Percentiles rank a stretch among this genome's conserved stretches.
Conservation (phyloP, 2,888 invertebrate genomes). For the Antheraea yamamai region DNA sequence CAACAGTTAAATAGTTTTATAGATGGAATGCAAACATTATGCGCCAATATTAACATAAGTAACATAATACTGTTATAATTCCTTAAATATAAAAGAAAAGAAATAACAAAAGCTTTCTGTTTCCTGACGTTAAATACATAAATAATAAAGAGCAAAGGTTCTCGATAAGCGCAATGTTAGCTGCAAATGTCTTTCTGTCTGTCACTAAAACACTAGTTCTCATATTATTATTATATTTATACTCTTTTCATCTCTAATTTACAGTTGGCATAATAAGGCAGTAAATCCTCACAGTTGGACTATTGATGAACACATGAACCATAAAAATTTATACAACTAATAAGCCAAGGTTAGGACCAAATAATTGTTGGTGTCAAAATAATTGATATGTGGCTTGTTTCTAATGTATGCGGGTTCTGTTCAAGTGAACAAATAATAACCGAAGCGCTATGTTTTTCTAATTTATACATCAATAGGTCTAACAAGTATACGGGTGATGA, state of each 20-base stretch:
- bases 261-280: background rate
- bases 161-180: too few relatives aligned
- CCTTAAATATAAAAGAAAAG: too few relatives aligned
- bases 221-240: background rate
- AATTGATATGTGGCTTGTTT: conserved; percentile 74
- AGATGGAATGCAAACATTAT: background rate
- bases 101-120: too few relatives aligned
- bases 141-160: too few relatives aligned
- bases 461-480: conserved; percentile 60
- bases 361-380: conserved; percentile 68
- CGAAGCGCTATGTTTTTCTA: conserved; percentile 53
- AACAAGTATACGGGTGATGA: conserved; percentile 58
- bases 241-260: background rate
- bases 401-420: conserved; percentile 68
- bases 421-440: conserved; percentile 39
- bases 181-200: background rate
- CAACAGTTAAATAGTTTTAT: background rate
- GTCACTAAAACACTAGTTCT: background rate
- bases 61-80: too few relatives aligned
- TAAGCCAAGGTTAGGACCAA: conserved; percentile 52
- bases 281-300: background rate
- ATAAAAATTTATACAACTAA: conserved; percentile 1
- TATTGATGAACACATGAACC: background rate
- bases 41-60: too few relatives aligned
- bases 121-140: too few relatives aligned